Conservation (phyloP, 2,113 vertebrate species). For the Petrocephalus zakoni region DNA sequence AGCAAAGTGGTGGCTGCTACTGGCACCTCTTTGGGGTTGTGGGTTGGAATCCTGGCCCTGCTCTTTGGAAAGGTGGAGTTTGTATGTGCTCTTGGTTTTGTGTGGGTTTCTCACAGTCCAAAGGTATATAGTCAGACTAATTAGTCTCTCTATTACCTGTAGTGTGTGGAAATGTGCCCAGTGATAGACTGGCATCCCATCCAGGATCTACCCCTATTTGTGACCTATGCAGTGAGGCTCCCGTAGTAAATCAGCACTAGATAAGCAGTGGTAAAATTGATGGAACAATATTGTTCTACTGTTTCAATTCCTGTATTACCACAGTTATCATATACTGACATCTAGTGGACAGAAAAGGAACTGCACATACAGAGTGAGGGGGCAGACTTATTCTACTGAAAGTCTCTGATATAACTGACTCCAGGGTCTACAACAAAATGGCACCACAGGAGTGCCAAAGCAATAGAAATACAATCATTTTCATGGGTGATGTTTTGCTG, state of each 20-base stretch:
- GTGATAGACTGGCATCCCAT: background rate
- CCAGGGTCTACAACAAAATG: background rate
- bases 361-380: background rate
- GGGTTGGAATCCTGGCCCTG: background rate
- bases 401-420: background rate
- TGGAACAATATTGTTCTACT: background rate
- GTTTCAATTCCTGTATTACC: background rate
- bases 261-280: background rate
- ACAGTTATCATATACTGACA: constrained; percentile 2
- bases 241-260: background rate
- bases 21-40: background rate
- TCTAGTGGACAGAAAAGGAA: background rate
- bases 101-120: background rate
- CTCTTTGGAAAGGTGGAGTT: background rate
- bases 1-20: background rate
- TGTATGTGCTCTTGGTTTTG: background rate
- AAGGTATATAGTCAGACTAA: background rate
- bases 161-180: background rate
- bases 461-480: background rate
- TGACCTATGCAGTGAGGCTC: background rate
- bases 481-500: background rate
- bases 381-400: background rate
- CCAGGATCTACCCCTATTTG: background rate
- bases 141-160: background rate
- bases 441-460: background rate